phyloP scores from a whole-genome alignment of 2,888 invertebrate genomes.

The Conomelus anceps region DNA sequence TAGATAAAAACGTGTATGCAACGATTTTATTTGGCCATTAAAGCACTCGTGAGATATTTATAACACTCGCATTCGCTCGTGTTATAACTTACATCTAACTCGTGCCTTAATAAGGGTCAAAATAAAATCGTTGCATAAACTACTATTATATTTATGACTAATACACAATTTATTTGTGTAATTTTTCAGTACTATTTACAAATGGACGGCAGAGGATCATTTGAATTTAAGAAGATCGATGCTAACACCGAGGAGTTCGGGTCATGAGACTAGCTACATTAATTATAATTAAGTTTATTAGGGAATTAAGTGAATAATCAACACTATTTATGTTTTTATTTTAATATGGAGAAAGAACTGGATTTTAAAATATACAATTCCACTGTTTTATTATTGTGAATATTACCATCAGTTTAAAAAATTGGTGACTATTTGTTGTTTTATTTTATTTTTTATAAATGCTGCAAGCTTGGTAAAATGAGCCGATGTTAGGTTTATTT shows the following conservation, averaged over 20 bases:
- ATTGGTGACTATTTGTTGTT: not conserved
- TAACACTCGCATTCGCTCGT: too few species aligned
- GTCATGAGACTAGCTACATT: conserved; percentile 72
- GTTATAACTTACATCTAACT: too few species aligned
- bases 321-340: not conserved
- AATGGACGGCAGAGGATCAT: conserved; percentile 92
- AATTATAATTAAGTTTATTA: not conserved
- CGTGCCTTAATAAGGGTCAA: too few species aligned
- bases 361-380: not conserved
- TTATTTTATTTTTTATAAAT: not conserved
- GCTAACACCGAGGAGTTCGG: conserved; percentile 85
- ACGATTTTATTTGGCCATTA: too few species aligned
- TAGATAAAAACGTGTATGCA: too few species aligned
- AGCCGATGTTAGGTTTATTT: too few species aligned
- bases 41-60: too few species aligned
- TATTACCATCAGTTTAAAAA: not conserved
- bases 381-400: not conserved
- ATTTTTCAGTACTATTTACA: conserved; percentile 72
- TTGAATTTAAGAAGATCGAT: conserved; percentile 80
- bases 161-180: too few species aligned
- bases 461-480: not conserved
- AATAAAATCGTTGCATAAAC: too few species aligned
- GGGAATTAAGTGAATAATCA: not conserved
- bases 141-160: too few species aligned
- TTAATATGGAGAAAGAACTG: not conserved